These are phyloP conservation scores for Rhynchophorus ferrugineus DNA, from an alignment of 1,140 invertebrate genomes.

Conservation along the genomic window DNA sequence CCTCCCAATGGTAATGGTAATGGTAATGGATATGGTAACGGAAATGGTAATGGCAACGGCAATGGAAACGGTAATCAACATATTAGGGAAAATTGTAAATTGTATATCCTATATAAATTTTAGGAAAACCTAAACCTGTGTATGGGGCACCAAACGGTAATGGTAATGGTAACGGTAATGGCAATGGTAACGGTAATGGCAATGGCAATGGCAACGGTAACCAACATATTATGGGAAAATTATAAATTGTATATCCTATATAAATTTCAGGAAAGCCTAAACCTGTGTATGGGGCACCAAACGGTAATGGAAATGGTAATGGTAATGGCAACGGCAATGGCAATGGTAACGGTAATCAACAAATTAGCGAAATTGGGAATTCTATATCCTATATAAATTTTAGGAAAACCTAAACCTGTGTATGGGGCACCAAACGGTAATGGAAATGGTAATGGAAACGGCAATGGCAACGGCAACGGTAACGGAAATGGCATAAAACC, in stretches of 20 bases:
- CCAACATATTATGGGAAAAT: too few species aligned
- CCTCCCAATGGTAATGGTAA: constrained; percentile 9
- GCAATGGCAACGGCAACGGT: constrained; percentile 22
- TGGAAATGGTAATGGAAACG: constrained; percentile 22
- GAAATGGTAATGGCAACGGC: constrained; percentile 13
- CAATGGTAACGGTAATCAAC: constrained; percentile 23
- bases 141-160: constrained; percentile 30
- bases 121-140: background rate
- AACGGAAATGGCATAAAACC: constrained; percentile 15
- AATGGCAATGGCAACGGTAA: constrained; percentile 26
- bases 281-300: constrained; percentile 3
- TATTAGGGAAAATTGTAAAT: too few species aligned
- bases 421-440: constrained; percentile 12
- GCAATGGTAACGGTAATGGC: constrained; percentile 19
- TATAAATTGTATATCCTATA: too few species aligned
- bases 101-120: too few species aligned
- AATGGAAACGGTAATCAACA: too few species aligned
- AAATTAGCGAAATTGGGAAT: too few species aligned
- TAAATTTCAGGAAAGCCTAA: background rate
- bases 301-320: constrained; percentile 20
- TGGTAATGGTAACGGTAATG: constrained; percentile 29
- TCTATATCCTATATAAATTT: too few species aligned
- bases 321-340: constrained; percentile 21
- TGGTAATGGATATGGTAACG: constrained; percentile 16
- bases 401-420: background rate